Evolutionary conservation across 2,888 invertebrate species (phyloP).

Genomic region (Ornithoptera priamus): DNA sequence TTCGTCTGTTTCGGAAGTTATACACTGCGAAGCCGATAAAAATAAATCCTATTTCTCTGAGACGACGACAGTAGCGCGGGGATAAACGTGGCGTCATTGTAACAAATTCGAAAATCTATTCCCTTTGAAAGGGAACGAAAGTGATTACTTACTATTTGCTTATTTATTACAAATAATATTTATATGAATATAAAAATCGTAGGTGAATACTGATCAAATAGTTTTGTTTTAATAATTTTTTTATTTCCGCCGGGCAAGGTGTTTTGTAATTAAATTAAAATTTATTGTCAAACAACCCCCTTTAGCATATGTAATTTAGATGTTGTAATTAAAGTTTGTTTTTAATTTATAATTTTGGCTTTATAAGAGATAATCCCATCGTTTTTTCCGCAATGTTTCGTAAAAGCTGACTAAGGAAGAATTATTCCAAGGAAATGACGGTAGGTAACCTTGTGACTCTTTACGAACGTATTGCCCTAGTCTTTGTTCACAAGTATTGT

Average conservation of each 20-base stretch:
- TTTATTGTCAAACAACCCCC: not conserved
- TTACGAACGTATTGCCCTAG: no score
- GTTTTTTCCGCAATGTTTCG: no score
- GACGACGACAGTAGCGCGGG: conserved; percentile 9
- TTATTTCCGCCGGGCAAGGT: not conserved
- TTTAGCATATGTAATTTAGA: no score
- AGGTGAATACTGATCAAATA: not conserved
- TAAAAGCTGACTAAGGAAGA: no score
- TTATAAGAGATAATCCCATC: no score
- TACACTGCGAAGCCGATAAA: conserved; percentile 18
- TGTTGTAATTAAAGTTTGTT: no score
- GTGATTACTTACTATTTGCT: not conserved
- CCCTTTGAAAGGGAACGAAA: not conserved
- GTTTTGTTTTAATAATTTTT: not conserved
- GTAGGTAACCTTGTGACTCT: no score
- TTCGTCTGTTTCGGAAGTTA: conserved; percentile 3
- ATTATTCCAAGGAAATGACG: no score
- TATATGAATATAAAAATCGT: not conserved
- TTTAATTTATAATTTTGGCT: no score
- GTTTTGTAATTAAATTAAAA: not conserved
- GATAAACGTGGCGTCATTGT: conserved; percentile 14
- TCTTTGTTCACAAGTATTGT: no score
- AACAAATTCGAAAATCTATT: conserved; percentile 4
- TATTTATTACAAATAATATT: not conserved
- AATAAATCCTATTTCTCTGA: conserved; percentile 14